Conservation (phyloP, 2,888 invertebrate genomes). For the Sylvicola cinctus region DNA sequence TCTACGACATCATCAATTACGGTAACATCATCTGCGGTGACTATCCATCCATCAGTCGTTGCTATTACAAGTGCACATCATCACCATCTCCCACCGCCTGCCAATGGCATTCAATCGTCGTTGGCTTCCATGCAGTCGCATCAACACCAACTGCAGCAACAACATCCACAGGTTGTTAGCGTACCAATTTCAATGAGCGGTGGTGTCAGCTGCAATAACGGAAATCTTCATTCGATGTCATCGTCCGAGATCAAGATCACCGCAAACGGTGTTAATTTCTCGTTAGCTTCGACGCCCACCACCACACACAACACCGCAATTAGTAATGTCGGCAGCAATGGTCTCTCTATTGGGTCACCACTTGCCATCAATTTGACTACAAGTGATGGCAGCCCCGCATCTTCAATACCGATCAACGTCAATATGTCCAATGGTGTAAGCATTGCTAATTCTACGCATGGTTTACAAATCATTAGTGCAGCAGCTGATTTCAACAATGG, state of each 20-base stretch:
- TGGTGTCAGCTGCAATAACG: too few species aligned
- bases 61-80: neutral
- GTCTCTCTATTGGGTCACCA: too few species aligned
- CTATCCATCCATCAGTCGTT: conserved; percentile 3
- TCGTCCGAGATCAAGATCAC: too few species aligned
- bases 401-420: neutral
- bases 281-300: too few species aligned
- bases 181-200: neutral
- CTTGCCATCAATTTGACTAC: conserved; percentile 6
- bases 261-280: too few species aligned
- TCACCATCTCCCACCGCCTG: conserved; percentile 7
- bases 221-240: too few species aligned
- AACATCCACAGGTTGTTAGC: too few species aligned
- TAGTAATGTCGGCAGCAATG: too few species aligned
- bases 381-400: conserved; percentile 2
- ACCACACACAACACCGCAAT: too few species aligned
- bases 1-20: conserved; percentile 6
- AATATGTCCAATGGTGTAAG: neutral
- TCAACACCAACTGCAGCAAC: conserved; percentile 24
- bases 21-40: conserved; percentile 15
- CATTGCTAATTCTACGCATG: conserved; percentile 4
- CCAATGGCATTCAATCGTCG: conserved; percentile 14
- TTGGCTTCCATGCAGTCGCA: conserved; percentile 11
- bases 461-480: conserved; percentile 6
- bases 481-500: neutral